phyloP scores from a whole-genome alignment of 1,140 invertebrate species.

The Drosophila pseudoananassae region DNA sequence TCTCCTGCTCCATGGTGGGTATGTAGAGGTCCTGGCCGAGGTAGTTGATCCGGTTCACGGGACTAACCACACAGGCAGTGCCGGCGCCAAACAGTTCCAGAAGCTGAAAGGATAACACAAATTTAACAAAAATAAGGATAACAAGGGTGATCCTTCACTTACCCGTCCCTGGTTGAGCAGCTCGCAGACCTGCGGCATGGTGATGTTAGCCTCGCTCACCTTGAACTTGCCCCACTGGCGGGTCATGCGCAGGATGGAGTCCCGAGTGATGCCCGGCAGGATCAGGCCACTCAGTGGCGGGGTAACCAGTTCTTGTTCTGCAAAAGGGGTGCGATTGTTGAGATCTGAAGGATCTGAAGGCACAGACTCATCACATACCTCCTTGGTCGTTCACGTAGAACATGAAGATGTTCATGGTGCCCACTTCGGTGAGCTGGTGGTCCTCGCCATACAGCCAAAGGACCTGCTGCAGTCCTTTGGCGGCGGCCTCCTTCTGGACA shows the following conservation, averaged over 20 bases:
- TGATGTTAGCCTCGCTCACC: constrained; percentile 93
- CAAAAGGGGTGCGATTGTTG: constrained; percentile 34
- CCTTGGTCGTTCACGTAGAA: constrained; percentile 94
- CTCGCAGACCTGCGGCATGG: constrained; percentile 92
- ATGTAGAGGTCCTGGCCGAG: constrained; percentile 88
- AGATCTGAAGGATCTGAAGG: not conserved
- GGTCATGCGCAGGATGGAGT: constrained; percentile 93
- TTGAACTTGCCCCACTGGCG: constrained; percentile 94
- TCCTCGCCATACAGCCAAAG: constrained; percentile 98
- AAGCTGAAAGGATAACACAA: constrained; percentile 84
- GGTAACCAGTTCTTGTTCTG: constrained; percentile 96
- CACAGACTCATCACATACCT: constrained; percentile 87
- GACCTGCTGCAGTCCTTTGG: constrained; percentile 96
- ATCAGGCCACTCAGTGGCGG: constrained; percentile 96
- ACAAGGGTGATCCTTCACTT: constrained; percentile 77
- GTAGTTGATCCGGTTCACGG: constrained; percentile 92
- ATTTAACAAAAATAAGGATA: too few relatives aligned
- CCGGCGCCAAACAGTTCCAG: constrained; percentile 97
- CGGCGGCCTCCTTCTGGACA: constrained; percentile 91
- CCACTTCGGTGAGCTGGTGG: constrained; percentile 97
- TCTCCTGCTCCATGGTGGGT: constrained; percentile 90
- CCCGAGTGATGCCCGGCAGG: constrained; percentile 96
- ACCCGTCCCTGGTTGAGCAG: constrained; percentile 93
- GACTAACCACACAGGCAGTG: constrained; percentile 96
- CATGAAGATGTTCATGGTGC: constrained; percentile 99